A percentile compares a stretch with the other conserved stretches of the same genome.
Conservation (phyloP, 2,888 invertebrate species). For the Caenorhabditis afra region DNA sequence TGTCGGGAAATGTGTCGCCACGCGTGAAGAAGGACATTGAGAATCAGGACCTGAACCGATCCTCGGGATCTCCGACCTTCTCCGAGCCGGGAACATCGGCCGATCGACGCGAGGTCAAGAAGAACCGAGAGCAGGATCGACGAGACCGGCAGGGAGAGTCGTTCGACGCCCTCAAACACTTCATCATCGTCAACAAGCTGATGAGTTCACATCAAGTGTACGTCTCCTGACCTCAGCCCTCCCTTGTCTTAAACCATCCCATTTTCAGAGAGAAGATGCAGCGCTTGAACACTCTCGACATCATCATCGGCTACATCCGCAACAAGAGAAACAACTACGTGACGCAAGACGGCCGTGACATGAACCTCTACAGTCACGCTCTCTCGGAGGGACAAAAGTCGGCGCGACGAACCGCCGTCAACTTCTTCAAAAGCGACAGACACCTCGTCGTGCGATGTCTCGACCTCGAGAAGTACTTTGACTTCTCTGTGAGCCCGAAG, state of each 20-base stretch:
- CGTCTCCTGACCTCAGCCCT: not conserved
- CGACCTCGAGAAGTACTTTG: slow-evolving; percentile 41
- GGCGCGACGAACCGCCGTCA: slow-evolving; percentile 16
- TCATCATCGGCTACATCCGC: slow-evolving; percentile 49
- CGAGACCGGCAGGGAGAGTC: slow-evolving; percentile 58
- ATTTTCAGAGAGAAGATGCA: slow-evolving; percentile 61
- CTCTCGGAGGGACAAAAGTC: slow-evolving; percentile 47
- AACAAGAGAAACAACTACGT: slow-evolving; percentile 56
- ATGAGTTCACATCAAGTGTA: slow-evolving; percentile 55
- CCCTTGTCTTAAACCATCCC: not conserved
- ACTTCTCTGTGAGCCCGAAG: slow-evolving; percentile 26
- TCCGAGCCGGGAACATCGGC: slow-evolving; percentile 25
- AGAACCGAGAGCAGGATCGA: slow-evolving; percentile 58
- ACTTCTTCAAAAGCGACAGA: slow-evolving; percentile 52
- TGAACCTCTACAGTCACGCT: slow-evolving; percentile 42
- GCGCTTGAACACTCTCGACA: slow-evolving; percentile 49
- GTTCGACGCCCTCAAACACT: slow-evolving; percentile 45
- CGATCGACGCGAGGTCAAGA: slow-evolving; percentile 53
- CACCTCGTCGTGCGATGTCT: slow-evolving; percentile 38
- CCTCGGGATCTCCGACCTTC: slow-evolving; percentile 6
- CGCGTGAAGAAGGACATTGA: slow-evolving; percentile 16
- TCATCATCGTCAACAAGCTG: slow-evolving; percentile 39
- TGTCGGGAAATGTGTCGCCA: not conserved
- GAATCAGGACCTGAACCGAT: not conserved
- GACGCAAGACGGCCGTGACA: slow-evolving; percentile 31